phyloP scores from a whole-genome alignment of 2,797 vertebrate genomes.

The Falco columbarius region DNA sequence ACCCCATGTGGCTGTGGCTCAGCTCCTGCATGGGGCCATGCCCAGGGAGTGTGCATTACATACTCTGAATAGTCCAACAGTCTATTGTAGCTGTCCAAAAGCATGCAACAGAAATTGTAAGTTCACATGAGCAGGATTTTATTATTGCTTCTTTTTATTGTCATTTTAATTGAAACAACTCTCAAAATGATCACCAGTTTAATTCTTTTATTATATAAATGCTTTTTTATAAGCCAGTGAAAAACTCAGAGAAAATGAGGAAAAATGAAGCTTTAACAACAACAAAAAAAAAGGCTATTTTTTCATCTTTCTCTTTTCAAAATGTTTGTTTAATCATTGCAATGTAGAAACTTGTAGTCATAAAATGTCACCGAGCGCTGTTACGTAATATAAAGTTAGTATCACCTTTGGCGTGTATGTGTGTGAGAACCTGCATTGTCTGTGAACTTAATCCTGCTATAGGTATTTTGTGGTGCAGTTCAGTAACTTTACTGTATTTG shows the following conservation, averaged over 20 bases:
- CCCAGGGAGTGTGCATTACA: accelerated
- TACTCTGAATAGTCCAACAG: no score
- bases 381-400: not conserved
- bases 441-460: not conserved
- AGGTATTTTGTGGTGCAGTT: not conserved
- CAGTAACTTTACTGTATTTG: not conserved
- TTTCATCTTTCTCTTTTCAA: not conserved
- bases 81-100: not conserved
- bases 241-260: not conserved
- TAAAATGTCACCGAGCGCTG: not conserved
- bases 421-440: not conserved
- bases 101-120: not conserved
- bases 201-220: not conserved
- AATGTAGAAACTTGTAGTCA: not conserved
- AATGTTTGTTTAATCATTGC: not conserved
- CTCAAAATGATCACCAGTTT: not conserved
- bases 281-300: not conserved
- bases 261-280: not conserved
- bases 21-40: accelerated
- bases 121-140: not conserved
- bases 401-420: accelerated
- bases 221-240: not conserved
- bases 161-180: not conserved
- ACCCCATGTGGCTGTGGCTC: accelerated
- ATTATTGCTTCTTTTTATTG: not conserved